Evolutionary conservation across 2,797 vertebrate species (phyloP).

Genomic region (Podarcis siculus): DNA sequence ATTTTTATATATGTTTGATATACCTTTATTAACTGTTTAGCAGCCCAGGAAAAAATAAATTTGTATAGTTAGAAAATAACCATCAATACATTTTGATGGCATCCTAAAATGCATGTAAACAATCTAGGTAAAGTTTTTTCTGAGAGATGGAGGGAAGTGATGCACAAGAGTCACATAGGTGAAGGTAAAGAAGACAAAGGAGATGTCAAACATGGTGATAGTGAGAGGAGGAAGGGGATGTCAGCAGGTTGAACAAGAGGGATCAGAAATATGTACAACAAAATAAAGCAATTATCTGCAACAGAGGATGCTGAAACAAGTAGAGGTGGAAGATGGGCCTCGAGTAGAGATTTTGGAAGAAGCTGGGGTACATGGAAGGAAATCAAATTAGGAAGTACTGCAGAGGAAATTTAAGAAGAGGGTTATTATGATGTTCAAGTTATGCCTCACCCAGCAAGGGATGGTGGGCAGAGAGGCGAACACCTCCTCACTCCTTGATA

Average conservation of each 20-base stretch:
- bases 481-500: too few relatives aligned
- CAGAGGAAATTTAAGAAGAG: background rate
- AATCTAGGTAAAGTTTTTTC: background rate
- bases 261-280: background rate
- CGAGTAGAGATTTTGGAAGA: background rate
- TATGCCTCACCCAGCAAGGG: background rate
- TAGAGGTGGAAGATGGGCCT: background rate
- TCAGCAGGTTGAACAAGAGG: background rate
- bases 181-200: background rate
- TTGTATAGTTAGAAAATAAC: too few relatives aligned
- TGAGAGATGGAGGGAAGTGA: background rate
- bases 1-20: too few relatives aligned
- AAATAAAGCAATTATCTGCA: background rate
- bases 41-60: too few relatives aligned
- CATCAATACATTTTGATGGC: too few relatives aligned
- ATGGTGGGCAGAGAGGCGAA: too few relatives aligned
- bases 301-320: background rate
- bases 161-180: background rate
- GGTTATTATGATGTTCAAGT: background rate
- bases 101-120: too few relatives aligned
- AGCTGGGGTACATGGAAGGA: background rate
- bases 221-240: background rate
- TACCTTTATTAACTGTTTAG: too few relatives aligned
- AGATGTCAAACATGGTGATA: background rate
- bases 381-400: background rate